Conservation (phyloP, 2,113 vertebrate species). For the Zapornia atra region DNA sequence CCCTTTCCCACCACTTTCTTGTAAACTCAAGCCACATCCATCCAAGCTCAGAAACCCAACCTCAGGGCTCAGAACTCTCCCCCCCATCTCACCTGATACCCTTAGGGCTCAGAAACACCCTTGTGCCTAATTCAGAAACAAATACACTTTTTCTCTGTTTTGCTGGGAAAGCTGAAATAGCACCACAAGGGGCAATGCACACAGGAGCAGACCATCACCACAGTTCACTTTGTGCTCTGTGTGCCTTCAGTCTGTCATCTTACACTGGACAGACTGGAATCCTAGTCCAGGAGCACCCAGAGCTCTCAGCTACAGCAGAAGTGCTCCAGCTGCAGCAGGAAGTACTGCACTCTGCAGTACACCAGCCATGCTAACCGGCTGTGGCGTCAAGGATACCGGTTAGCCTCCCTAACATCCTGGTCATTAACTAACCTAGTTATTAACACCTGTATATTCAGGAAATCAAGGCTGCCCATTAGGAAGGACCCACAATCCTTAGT, state of each 20-base stretch:
- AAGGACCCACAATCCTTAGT: background rate
- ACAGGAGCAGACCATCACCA: background rate
- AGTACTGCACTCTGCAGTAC: background rate
- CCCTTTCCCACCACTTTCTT: background rate
- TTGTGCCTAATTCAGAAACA: background rate
- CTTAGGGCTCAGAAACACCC: background rate
- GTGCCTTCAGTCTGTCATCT: background rate
- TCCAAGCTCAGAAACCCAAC: conserved; percentile 56
- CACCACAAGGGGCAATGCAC: background rate
- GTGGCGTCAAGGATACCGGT: background rate
- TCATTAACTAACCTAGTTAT: background rate
- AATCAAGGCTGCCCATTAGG: background rate
- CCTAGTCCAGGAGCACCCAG: background rate
- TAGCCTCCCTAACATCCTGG: background rate
- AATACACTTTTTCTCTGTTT: background rate
- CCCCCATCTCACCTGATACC: background rate
- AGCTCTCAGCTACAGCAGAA: background rate
- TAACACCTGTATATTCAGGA: background rate
- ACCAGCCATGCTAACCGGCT: background rate
- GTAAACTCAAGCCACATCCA: conserved; percentile 33
- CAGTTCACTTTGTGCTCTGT: background rate
- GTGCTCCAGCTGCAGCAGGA: background rate
- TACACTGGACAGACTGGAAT: background rate
- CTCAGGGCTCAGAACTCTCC: conserved; percentile 32
- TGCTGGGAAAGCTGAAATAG: background rate